Percentiles rank a stretch among this genome's conserved stretches.
These are phyloP conservation scores for Gryllus bimaculatus DNA, from an alignment of 1,140 invertebrate genomes.

Conservation along the genomic window DNA sequence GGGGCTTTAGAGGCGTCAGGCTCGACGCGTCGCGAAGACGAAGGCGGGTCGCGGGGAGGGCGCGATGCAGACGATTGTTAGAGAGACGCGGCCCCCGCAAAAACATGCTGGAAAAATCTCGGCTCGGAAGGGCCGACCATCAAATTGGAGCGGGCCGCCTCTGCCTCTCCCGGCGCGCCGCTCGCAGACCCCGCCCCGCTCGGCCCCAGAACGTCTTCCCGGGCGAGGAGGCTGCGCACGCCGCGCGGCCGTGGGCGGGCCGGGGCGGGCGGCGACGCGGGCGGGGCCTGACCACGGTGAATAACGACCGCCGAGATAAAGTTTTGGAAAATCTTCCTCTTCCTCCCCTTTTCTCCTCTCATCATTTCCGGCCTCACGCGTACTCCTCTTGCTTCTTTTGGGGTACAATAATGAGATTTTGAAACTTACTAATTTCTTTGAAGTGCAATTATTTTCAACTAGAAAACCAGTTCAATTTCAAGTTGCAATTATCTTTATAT, in stretches of 20 bases:
- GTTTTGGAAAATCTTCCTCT: neutral
- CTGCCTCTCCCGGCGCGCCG: neutral
- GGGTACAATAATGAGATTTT: neutral
- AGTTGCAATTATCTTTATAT: neutral
- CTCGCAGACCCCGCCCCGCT: neutral
- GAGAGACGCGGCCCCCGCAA: neutral
- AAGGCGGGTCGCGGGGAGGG: too few relatives aligned
- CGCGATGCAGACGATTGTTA: neutral
- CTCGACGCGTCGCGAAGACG: too few relatives aligned
- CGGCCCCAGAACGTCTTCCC: neutral
- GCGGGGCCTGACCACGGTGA: neutral
- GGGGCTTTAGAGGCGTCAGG: neutral
- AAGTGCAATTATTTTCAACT: conserved; percentile 1
- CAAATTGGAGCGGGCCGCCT: neutral
- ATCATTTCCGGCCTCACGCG: neutral
- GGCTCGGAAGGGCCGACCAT: neutral
- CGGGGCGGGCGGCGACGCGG: too few relatives aligned
- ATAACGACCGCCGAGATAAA: neutral
- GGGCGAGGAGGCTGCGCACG: neutral
- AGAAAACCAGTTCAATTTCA: neutral
- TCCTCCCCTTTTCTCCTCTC: neutral
- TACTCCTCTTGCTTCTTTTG: neutral
- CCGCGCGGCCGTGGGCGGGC: too few relatives aligned
- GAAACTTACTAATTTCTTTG: conserved; percentile 1
- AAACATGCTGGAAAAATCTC: neutral